A percentile compares a stretch with the other conserved stretches of the same genome.
These are phyloP conservation scores for Bostrychus sinensis DNA, from an alignment of 2,113 vertebrate species.

Conservation along the genomic window DNA sequence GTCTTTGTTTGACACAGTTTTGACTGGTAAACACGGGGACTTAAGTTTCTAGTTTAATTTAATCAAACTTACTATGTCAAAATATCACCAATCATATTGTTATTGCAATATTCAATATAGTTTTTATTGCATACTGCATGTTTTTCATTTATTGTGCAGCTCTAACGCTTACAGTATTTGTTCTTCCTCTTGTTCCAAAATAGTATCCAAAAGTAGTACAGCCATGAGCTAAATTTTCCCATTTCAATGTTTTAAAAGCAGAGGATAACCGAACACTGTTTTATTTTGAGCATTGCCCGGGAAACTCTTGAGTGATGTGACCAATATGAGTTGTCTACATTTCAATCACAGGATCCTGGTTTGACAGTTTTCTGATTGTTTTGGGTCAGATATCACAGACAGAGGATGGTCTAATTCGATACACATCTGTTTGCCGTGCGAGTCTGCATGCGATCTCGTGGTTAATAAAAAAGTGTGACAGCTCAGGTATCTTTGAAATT, in stretches of 20 bases:
- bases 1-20: too few species aligned
- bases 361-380: constrained; percentile 22
- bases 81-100: too few species aligned
- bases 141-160: too few species aligned
- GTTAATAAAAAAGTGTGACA: constrained; percentile 38
- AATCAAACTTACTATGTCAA: too few species aligned
- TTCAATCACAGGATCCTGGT: constrained; percentile 11
- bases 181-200: background rate
- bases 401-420: constrained; percentile 29
- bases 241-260: background rate
- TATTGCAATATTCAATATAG: too few species aligned
- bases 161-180: background rate
- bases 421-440: constrained; percentile 57
- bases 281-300: constrained; percentile 7
- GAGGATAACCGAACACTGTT: background rate
- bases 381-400: constrained; percentile 31
- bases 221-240: background rate
- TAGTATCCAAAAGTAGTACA: background rate
- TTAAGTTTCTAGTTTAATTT: too few species aligned
- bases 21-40: too few species aligned
- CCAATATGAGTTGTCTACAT: constrained; percentile 12
- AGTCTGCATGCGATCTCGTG: constrained; percentile 35
- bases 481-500: constrained; percentile 41
- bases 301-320: constrained; percentile 10
- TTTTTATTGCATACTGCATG: too few species aligned